phyloP scores from a whole-genome alignment of 2,888 invertebrate genomes.

The Holacanthella duospinosa region DNA sequence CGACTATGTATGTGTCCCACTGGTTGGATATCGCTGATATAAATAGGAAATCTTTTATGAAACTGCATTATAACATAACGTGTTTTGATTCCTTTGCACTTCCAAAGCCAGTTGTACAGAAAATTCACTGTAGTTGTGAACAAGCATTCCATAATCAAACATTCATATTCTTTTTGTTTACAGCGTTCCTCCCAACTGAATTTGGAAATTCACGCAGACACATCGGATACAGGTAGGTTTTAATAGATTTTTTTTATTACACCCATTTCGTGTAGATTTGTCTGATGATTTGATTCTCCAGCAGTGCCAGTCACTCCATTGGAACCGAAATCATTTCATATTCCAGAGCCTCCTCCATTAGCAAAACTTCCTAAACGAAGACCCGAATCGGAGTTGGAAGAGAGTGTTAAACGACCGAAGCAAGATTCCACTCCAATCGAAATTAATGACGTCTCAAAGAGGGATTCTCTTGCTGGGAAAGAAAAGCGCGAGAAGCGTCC shows the following conservation, averaged over 20 bases:
- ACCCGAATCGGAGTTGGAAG: constrained; percentile 24
- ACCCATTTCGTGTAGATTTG: neutral
- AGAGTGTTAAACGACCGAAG: constrained; percentile 35
- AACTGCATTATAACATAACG: too few relatives aligned
- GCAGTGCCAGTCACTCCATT: too few relatives aligned
- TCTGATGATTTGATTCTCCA: too few relatives aligned
- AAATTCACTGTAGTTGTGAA: too few relatives aligned
- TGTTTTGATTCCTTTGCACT: too few relatives aligned
- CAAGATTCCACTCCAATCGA: constrained; percentile 22
- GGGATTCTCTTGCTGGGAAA: neutral
- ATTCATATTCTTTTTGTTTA: too few relatives aligned
- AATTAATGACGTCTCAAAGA: constrained; percentile 15
- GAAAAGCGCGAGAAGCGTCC: constrained; percentile 29
- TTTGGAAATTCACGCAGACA: constrained; percentile 28
- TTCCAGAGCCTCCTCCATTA: constrained; percentile 28
- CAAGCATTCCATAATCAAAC: too few relatives aligned
- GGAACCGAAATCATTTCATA: constrained; percentile 25
- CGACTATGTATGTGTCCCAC: too few relatives aligned
- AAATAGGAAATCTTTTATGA: too few relatives aligned
- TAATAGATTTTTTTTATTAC: neutral
- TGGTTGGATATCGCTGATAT: too few relatives aligned
- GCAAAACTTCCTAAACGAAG: constrained; percentile 29
- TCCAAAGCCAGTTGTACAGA: too few relatives aligned
- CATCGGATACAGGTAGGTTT: constrained; percentile 28
- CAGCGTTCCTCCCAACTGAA: constrained; percentile 35